Conservation (phyloP, 2,888 invertebrate species). For the Chrysolina americana region DNA sequence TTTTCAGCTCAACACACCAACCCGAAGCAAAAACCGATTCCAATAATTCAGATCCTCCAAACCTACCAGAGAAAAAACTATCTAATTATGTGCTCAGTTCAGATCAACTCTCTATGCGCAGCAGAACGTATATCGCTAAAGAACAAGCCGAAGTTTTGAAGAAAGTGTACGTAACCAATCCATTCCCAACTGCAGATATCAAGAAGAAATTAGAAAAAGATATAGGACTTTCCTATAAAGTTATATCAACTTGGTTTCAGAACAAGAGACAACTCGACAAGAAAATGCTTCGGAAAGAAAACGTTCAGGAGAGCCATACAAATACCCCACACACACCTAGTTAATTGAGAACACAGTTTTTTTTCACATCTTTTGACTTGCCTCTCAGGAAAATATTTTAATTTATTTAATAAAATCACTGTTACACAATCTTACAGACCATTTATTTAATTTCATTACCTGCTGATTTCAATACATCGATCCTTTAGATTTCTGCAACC, state of each 20-base stretch:
- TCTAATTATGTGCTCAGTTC: neutral
- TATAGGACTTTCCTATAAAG: constrained; percentile 18
- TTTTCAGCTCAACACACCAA: neutral
- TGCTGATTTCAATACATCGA: no score
- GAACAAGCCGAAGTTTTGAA: constrained; percentile 15
- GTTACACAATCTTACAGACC: no score
- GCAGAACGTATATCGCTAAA: neutral
- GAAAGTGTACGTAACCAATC: neutral
- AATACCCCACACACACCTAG: no score
- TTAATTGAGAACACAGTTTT: no score
- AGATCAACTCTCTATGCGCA: constrained; percentile 10
- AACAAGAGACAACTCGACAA: constrained; percentile 2
- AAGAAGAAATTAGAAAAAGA: constrained; percentile 12
- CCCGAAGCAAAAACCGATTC: no score
- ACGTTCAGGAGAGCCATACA: neutral
- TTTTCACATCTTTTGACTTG: no score
- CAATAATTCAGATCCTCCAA: neutral
- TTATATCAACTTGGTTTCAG: constrained; percentile 20
- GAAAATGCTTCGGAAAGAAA: constrained; percentile 2
- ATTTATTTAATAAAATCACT: no score
- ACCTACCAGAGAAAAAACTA: neutral
- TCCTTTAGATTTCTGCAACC: no score
- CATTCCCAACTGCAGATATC: constrained; percentile 8
- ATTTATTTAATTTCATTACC: no score
- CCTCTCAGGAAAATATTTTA: no score